Conservation (phyloP, 2,888 invertebrate species). For the Drosophila merina region DNA sequence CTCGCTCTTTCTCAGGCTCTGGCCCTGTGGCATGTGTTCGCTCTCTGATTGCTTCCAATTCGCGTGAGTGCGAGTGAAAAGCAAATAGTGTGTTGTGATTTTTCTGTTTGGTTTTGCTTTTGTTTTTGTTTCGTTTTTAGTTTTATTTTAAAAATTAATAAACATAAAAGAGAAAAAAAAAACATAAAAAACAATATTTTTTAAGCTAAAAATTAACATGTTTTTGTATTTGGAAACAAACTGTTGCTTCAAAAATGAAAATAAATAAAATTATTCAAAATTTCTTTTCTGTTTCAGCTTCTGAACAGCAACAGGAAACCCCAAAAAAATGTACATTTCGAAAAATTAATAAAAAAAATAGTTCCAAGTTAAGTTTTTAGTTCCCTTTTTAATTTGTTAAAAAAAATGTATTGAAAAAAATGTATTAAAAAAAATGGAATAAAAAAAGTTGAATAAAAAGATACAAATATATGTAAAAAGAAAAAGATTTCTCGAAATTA, state of each 20-base stretch:
- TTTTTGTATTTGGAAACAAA: no score
- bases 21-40: no score
- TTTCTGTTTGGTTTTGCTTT: conserved; percentile 18
- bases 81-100: conserved; percentile 32
- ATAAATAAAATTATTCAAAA: no score
- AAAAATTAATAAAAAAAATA: conserved; percentile 6
- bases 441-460: conserved; percentile 20
- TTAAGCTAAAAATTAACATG: no score
- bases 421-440: conserved; percentile 3
- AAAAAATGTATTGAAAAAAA: conserved; percentile 40
- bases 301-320: conserved; percentile 13
- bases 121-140: conserved; percentile 3
- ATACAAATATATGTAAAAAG: conserved; percentile 5
- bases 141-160: neutral
- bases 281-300: conserved; percentile 19
- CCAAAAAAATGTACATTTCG: neutral
- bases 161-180: neutral
- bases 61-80: conserved; percentile 42
- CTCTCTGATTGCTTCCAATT: conserved; percentile 22
- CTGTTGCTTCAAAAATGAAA: no score
- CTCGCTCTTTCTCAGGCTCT: conserved; percentile 11
- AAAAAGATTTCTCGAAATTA: conserved; percentile 34
- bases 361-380: conserved; percentile 34
- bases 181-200: neutral
- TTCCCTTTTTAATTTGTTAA: conserved; percentile 39